phyloP scores from a whole-genome alignment of 2,888 invertebrate genomes.

The Cheilosia impressa region DNA sequence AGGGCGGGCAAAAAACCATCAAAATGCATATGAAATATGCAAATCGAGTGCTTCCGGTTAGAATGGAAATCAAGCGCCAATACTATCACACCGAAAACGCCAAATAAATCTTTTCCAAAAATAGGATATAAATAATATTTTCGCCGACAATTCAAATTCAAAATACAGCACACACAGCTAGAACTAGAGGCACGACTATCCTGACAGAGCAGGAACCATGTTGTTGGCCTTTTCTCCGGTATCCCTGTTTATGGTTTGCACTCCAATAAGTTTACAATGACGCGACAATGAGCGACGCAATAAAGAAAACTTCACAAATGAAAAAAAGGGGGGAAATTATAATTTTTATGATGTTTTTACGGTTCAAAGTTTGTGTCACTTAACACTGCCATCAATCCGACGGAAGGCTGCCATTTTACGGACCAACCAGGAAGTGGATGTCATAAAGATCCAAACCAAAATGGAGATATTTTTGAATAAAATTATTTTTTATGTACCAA shows the following conservation, averaged over 20 bases:
- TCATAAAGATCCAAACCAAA: not conserved
- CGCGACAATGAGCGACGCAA: not conserved
- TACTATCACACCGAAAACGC: not conserved
- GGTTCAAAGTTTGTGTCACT: constrained; percentile 31
- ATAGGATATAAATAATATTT: constrained; percentile 38
- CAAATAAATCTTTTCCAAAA: constrained; percentile 20
- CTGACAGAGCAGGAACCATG: not conserved
- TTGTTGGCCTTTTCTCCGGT: not conserved
- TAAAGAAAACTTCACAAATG: not conserved
- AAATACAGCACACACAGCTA: not conserved
- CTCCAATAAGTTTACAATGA: constrained; percentile 1
- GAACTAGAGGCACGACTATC: not conserved
- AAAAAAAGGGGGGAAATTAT: not conserved
- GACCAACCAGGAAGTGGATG: not conserved
- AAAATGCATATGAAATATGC: constrained; percentile 23
- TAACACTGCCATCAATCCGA: not conserved
- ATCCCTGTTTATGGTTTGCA: constrained; percentile 27
- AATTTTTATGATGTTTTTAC: constrained; percentile 19
- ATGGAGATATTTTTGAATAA: not conserved
- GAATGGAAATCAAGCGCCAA: not conserved
- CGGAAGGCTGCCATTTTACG: not conserved
- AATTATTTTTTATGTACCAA: not conserved
- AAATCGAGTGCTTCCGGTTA: constrained; percentile 22
- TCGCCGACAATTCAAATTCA: constrained; percentile 28
- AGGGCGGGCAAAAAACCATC: not conserved